Evolutionary conservation across 2,888 invertebrate species (phyloP).

Genomic region (Cotesia congregata): DNA sequence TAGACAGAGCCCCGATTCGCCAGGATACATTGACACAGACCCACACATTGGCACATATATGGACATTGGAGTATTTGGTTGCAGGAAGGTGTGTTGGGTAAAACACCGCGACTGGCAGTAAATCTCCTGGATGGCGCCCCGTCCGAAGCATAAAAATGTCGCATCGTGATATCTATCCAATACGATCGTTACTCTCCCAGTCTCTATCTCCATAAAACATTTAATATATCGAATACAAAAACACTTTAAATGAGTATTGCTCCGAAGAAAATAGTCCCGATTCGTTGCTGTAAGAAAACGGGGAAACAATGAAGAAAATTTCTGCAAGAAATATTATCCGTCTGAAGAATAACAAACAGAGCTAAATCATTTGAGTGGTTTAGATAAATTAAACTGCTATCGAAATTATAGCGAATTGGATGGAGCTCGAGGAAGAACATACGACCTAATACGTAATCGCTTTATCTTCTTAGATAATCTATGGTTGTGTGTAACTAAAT

Average conservation of each 20-base stretch:
- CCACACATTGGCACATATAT: neutral
- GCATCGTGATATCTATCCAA: slow-evolving; percentile 54
- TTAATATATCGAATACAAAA: slow-evolving; percentile 19
- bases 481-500: neutral
- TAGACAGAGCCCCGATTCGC: slow-evolving; percentile 20
- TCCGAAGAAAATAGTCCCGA: slow-evolving; percentile 32
- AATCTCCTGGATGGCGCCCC: slow-evolving; percentile 56
- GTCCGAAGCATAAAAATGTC: slow-evolving; percentile 57
- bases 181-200: slow-evolving; percentile 47
- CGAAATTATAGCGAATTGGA: slow-evolving; percentile 25
- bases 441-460: neutral
- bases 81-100: slow-evolving; percentile 38
- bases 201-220: slow-evolving; percentile 20
- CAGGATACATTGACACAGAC: slow-evolving; percentile 2
- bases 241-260: slow-evolving; percentile 39
- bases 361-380: slow-evolving; percentile 24
- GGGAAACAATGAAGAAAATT: neutral
- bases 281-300: neutral
- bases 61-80: slow-evolving; percentile 33
- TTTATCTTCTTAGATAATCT: neutral
- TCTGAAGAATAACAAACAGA: slow-evolving; percentile 10
- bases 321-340: slow-evolving; percentile 12
- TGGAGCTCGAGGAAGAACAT: neutral
- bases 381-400: slow-evolving; percentile 17
- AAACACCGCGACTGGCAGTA: slow-evolving; percentile 53